Percentiles rank a stretch among this genome's conserved stretches.
Evolutionary conservation across 2,888 invertebrate species (phyloP).

Genomic region (Seira musarum): DNA sequence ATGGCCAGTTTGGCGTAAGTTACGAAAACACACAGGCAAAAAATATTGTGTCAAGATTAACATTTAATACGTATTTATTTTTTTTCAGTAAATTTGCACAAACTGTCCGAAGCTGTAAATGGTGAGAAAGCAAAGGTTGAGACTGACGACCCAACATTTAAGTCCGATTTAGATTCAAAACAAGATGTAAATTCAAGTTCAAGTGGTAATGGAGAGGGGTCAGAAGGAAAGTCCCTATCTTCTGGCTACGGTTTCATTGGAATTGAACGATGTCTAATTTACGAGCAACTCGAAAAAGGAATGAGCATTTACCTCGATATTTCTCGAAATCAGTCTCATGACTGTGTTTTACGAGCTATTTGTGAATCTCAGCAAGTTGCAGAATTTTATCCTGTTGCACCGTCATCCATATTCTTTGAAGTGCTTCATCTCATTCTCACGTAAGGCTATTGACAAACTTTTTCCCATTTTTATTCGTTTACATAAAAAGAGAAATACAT

Average conservation of each 20-base stretch:
- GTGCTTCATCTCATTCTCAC: constrained; percentile 44
- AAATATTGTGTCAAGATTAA: constrained; percentile 7
- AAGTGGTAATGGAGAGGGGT: not conserved
- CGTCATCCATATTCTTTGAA: constrained; percentile 47
- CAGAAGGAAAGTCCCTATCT: constrained; percentile 18
- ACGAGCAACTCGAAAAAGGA: constrained; percentile 45
- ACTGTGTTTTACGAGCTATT: constrained; percentile 38
- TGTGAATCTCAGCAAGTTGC: constrained; percentile 40
- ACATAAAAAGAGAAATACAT: too few species aligned
- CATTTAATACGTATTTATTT: constrained; percentile 13
- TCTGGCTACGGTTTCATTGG: constrained; percentile 20
- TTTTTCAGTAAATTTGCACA: constrained; percentile 36
- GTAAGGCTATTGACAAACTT: not conserved
- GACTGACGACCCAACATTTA: constrained; percentile 1
- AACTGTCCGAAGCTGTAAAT: constrained; percentile 30
- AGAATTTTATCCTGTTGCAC: constrained; percentile 37
- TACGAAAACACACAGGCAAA: too few species aligned
- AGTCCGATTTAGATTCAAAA: too few species aligned
- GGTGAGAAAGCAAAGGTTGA: not conserved
- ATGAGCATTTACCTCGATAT: constrained; percentile 42
- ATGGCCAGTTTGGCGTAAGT: constrained; percentile 47
- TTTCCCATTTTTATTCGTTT: too few species aligned
- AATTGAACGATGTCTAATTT: constrained; percentile 44
- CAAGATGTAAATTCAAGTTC: too few species aligned
- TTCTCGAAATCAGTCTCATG: constrained; percentile 16